Percentiles rank a stretch among this genome's conserved stretches.
phyloP scores from a whole-genome alignment of 2,797 vertebrate species.

The Enteromius viviparus region DNA sequence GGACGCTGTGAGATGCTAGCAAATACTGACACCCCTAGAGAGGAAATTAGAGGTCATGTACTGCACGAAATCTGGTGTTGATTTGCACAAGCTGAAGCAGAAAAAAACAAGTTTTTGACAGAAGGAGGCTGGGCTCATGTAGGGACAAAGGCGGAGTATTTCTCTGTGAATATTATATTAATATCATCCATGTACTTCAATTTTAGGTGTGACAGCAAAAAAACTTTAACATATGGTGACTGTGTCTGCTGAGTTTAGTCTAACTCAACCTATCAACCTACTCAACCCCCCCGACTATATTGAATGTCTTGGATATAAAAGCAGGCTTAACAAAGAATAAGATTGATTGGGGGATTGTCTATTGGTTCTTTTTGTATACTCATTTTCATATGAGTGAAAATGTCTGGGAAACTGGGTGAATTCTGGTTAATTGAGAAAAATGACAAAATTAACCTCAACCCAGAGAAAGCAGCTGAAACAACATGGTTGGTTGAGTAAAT shows the following conservation, averaged over 20 bases:
- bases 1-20: conserved; percentile 7
- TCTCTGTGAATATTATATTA: conserved; percentile 11
- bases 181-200: background rate
- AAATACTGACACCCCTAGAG: conserved; percentile 25
- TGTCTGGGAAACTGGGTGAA: background rate
- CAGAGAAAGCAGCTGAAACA: background rate
- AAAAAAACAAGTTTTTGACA: conserved; percentile 39
- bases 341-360: background rate
- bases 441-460: background rate
- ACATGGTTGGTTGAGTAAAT: background rate
- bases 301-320: background rate
- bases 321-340: background rate
- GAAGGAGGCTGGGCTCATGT: conserved; percentile 34
- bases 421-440: background rate
- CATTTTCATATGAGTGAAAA: background rate
- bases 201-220: background rate
- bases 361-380: background rate
- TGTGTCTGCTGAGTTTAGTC: background rate
- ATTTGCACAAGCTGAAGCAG: conserved; percentile 40
- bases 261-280: background rate
- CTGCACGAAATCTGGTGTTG: conserved; percentile 44
- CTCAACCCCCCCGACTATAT: background rate
- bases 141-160: conserved; percentile 17
- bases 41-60: conserved; percentile 41
- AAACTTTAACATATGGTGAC: background rate